Base-by-base conservation (phyloP, 1,140 invertebrate genomes). In the Eciton burchellii region DNA sequence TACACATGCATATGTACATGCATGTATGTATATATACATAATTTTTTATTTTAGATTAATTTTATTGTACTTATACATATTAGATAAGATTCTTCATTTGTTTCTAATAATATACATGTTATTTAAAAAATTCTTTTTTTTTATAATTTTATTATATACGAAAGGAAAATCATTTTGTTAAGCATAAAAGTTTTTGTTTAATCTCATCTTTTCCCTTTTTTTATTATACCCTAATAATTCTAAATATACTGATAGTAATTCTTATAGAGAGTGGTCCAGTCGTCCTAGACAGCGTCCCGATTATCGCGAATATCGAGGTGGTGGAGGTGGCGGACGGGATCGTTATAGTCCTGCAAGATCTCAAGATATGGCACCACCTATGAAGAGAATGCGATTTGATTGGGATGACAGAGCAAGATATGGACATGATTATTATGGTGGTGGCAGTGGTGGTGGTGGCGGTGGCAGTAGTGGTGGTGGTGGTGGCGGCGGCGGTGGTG, bases 321-420 rank as follows among this genome's bases (percentile, higher is more conserved):
- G 88, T 66, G 95, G 94, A 68, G 95, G 94, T 47, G 93, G 94
- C 70, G 90, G 93, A 82, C 84, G 95, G 24, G 93, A 95, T 63
- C 92, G 97, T 4, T 98, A 97, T 87, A 98, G 97, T 74, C 97
- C 97, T 0, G 95, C 96, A 0, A 92, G 96, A 52, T 95, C 96
- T 3, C 96, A 97, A 89, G 97, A 98, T 82, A 94, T 95, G 89
- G 95, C 94, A 49, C 97, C 97, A 4, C 96, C 97, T 0, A 95
- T 96, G 86, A 98, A 98, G 90, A 94, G 97, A 81, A 96, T 98
- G 92, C 94, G 97, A 35, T 94, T 95, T 9, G 97, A 98, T 54
- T 98, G 97, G 97, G 94, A 95, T 72, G 96, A 94, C 45, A 93
- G 94, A 82, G 94, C 94, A 0, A 91, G 94, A 19, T 94, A 94